A percentile compares a stretch with the other conserved stretches of the same genome.
These are phyloP conservation scores for Apostichopus japonicus DNA, from an alignment of 35 echinoderm and acorn worm species.

Conservation along the genomic window DNA sequence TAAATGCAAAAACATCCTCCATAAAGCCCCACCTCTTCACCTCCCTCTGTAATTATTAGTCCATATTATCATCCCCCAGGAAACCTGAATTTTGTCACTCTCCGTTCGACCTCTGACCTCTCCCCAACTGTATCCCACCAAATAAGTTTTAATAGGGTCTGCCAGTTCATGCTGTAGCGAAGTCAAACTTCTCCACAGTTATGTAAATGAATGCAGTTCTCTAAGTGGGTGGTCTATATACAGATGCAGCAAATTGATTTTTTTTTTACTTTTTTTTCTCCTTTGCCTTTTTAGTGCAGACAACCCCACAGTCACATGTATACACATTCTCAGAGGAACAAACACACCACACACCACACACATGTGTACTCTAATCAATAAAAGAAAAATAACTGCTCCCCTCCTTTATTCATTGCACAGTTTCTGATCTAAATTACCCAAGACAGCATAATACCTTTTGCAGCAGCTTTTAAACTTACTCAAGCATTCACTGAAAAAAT, in stretches of 20 bases:
- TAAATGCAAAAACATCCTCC: slow-evolving; percentile 36
- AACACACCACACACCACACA: no score
- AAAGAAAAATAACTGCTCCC: no score
- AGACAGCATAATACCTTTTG: no score
- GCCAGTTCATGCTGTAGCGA: background rate
- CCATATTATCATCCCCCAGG: slow-evolving; percentile 28
- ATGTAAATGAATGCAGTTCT: slow-evolving; percentile 24
- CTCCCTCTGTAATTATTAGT: slow-evolving; percentile 42
- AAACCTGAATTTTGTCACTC: slow-evolving; percentile 52
- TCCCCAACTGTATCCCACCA: background rate
- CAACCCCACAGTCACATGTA: background rate
- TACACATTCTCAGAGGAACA: background rate
- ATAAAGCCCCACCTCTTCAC: slow-evolving; percentile 41
- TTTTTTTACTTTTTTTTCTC: background rate
- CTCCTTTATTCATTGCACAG: no score
- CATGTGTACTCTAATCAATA: no score
- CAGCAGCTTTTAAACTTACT: no score
- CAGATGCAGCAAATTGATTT: slow-evolving; percentile 17
- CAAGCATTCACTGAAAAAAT: background rate
- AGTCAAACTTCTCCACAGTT: background rate
- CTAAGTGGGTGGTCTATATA: slow-evolving; percentile 6
- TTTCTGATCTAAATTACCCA: no score
- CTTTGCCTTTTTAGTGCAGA: background rate
- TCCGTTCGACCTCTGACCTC: slow-evolving; percentile 10
- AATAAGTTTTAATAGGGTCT: background rate